These are phyloP conservation scores for Oscheius myriophilus DNA, from an alignment of 2,888 invertebrate species.

Conservation along the genomic window DNA sequence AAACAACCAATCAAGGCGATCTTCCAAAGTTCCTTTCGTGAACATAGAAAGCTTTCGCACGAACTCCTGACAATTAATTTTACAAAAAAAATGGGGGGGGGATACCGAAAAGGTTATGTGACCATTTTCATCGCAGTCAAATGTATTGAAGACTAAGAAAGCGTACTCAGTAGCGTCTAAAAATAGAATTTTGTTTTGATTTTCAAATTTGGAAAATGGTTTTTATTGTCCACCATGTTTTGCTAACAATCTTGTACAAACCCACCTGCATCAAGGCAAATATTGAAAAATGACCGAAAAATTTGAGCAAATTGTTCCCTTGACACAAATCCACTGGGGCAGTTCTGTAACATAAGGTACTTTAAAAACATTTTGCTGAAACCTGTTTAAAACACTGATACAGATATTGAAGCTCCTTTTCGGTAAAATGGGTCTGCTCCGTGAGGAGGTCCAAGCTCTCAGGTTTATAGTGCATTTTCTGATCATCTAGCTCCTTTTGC, in stretches of 20 bases:
- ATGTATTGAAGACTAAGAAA: slow-evolving; percentile 39
- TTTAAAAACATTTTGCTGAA: no score
- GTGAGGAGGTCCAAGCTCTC: slow-evolving; percentile 36
- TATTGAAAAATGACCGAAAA: slow-evolving; percentile 35
- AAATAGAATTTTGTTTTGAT: no score
- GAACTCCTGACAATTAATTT: slow-evolving; percentile 31
- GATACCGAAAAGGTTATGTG: slow-evolving; percentile 40
- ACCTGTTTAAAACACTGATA: slow-evolving; percentile 46
- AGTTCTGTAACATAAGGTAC: slow-evolving; percentile 35
- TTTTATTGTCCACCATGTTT: no score
- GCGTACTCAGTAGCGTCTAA: slow-evolving; percentile 38
- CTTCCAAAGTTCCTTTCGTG: slow-evolving; percentile 37
- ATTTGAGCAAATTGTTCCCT: slow-evolving; percentile 33
- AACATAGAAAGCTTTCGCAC: slow-evolving; percentile 36
- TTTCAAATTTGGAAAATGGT: no score
- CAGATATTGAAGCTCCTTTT: slow-evolving; percentile 39
- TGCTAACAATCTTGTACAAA: slow-evolving; percentile 1
- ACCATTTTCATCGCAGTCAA: slow-evolving; percentile 40
- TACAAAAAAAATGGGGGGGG: not conserved
- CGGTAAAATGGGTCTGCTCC: slow-evolving; percentile 35
- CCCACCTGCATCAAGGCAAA: slow-evolving; percentile 34
- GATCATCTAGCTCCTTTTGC: slow-evolving; percentile 34
- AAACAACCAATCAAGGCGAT: slow-evolving; percentile 40
- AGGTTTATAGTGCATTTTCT: slow-evolving; percentile 35
- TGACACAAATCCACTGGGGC: slow-evolving; percentile 39